Evolutionary conservation across 2,797 vertebrate species (phyloP), one percentile per base, ranked within the genome.

Genomic region (Tangara arthus): DNA sequence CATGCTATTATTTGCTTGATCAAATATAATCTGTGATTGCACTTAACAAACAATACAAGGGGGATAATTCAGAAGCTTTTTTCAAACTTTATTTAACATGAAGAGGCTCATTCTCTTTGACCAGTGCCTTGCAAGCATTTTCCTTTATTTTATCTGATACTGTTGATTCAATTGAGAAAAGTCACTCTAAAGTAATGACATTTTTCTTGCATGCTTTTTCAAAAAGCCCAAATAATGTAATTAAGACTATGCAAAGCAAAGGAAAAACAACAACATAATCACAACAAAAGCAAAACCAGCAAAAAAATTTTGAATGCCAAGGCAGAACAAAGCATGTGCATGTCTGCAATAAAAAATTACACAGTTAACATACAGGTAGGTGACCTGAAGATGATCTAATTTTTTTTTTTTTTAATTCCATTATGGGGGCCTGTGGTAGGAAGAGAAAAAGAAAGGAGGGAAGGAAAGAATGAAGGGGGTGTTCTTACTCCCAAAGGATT

Each of bases 161-260:
- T 6, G 42, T 94, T 97, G 94, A 97, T 97, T 97, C 97, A 97
- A 97, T 97, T 96, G 93, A 96, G 90, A 96, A 89, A 85, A 97
- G 82, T 94, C 60, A 91, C 44, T 95, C 71, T 77, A 80, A 93
- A 96, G 92, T 60, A 96, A 94, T 90, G 88, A 91, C 41, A 95
- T 94, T 96, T 97, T 97, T 96, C 77, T 93, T 97, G 75, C 50
- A 59, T 71, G 71, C 35, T 89, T 96, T 96, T 95, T 52, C 2
- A 93, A 42, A 41, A 42, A 89, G 52, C 55, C 32, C 76, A 75
- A 86, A 44, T 93, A 95, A 96, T 92, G 34, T 91, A 96, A 97
- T 97, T 97, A 97, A 89, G 39, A 94, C 70, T 95, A 90, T 96
- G 83, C 79, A 95, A 97, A 97, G 68, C 41, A 96, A 94, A 68